phyloP scores from a whole-genome alignment of 2,113 vertebrate species.

The Phrynosoma blainvillii region DNA sequence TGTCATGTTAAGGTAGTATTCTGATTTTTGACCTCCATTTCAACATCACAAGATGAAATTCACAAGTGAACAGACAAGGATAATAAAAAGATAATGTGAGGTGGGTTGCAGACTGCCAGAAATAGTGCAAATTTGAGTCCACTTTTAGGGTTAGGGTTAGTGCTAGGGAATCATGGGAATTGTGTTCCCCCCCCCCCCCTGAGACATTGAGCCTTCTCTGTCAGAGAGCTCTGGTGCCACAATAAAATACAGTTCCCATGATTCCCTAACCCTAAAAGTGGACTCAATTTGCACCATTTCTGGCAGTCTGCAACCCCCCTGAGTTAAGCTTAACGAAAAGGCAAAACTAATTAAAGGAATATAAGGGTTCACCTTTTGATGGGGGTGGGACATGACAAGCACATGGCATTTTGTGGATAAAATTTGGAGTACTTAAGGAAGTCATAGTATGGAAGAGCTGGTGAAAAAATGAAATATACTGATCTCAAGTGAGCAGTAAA shows the following conservation, averaged over 20 bases:
- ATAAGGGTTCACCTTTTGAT: neutral
- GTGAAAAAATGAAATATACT: neutral
- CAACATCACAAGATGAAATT: neutral
- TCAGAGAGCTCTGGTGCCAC: too few relatives aligned
- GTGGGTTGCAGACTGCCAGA: too few relatives aligned
- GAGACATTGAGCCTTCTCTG: too few relatives aligned
- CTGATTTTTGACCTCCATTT: constrained; percentile 1
- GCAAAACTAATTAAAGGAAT: neutral
- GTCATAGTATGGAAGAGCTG: neutral
- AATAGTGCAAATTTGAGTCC: too few relatives aligned
- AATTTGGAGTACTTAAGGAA: neutral
- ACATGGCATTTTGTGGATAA: neutral
- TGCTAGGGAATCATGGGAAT: too few relatives aligned
- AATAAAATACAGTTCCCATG: too few relatives aligned
- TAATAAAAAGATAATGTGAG: neutral
- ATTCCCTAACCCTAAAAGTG: too few relatives aligned
- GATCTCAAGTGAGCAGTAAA: neutral
- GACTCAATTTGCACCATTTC: too few relatives aligned
- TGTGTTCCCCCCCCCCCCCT: too few relatives aligned
- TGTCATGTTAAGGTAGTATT: neutral
- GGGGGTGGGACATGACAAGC: neutral
- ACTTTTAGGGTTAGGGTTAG: too few relatives aligned
- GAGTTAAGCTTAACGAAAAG: too few relatives aligned
- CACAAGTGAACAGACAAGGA: neutral
- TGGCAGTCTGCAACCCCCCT: too few relatives aligned